Conservation (phyloP, 2,797 vertebrate genomes). For the Chelon labrosus region DNA sequence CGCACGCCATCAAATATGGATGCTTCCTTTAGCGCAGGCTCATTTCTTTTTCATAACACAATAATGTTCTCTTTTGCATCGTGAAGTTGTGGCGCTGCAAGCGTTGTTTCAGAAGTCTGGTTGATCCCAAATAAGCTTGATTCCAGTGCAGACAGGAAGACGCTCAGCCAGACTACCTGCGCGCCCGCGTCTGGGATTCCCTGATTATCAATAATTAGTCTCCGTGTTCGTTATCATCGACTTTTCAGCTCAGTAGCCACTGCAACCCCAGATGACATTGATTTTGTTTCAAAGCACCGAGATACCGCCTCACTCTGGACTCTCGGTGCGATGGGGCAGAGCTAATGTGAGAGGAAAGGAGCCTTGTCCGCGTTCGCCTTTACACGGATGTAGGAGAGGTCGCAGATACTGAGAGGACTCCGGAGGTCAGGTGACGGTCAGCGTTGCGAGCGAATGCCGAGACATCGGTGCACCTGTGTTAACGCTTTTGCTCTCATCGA, state of each 20-base stretch:
- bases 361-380: conserved; percentile 46
- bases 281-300: conserved; percentile 46
- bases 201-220: conserved; percentile 60
- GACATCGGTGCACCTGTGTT: conserved; percentile 49
- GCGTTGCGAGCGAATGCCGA: conserved; percentile 32
- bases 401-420: conserved; percentile 54
- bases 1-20: conserved; percentile 81
- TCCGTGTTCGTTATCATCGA: conserved; percentile 43
- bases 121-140: conserved; percentile 37
- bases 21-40: conserved; percentile 69
- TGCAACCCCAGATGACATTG: conserved; percentile 26
- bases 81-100: not conserved
- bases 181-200: conserved; percentile 11
- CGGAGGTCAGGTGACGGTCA: conserved; percentile 57
- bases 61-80: conserved; percentile 60
- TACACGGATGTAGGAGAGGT: conserved; percentile 45
- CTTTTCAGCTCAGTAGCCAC: conserved; percentile 29
- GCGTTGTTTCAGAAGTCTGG: conserved; percentile 1
- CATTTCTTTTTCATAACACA: conserved; percentile 79
- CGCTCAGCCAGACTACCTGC: conserved; percentile 4
- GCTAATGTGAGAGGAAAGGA: conserved; percentile 66
- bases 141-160: not conserved
- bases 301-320: conserved; percentile 25
- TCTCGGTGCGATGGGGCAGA: conserved; percentile 51
- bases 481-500: conserved; percentile 53